Base-by-base conservation (phyloP, 2,797 vertebrate genomes). In the Pygocentrus nattereri region DNA sequence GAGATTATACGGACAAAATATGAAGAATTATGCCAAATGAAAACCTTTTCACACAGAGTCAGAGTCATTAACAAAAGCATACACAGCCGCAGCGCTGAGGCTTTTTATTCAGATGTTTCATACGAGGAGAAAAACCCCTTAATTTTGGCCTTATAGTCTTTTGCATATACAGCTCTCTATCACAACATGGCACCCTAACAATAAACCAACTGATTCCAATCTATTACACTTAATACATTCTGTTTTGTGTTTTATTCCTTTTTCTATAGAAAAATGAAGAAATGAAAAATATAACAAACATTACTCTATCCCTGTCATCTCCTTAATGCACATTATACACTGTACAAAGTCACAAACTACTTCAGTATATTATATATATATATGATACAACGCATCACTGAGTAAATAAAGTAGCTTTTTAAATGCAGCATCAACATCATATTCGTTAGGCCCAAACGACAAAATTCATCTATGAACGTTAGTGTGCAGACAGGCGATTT, bases 201-300 rank as follows among this genome's bases (percentile, higher is more conserved):
- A 30, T 67, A 74, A 19, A n/a, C 31, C 61, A 30, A 44, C 18
- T 25, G 4, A 78, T 81, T 64, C 30, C 27, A 31, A 19, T 72
- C 67, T 38, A 41, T 30, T 15, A 78, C 52, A 76, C 74, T 30
- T 16, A 65, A 58, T 65, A 77, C 44, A 82, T 41, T 49, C 4
- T 23, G 23, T 12, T 54, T 64, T 41, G 2, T 27, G 25, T 49
- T 27, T 61, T 27, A 19, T 12, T 44, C 23, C 21, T 52, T 38
- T 58, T 54, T 41, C n/a, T 50, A n/a, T 30, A 70, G 80, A 67
- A 68, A 87, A 85, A 88, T 74, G 19, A 85, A 61, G 64, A 73
- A 78, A 70, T 77, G 72, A 82, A 82, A 82, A 78, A 82, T 84
- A 80, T 56, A 86, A 83, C 56, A 83, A 73, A 85, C 58, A 79